Percentiles rank a stretch among this genome's conserved stretches.
These are phyloP conservation scores for Forpus xanthops DNA, from an alignment of 2,797 vertebrate species.

Conservation along the genomic window DNA sequence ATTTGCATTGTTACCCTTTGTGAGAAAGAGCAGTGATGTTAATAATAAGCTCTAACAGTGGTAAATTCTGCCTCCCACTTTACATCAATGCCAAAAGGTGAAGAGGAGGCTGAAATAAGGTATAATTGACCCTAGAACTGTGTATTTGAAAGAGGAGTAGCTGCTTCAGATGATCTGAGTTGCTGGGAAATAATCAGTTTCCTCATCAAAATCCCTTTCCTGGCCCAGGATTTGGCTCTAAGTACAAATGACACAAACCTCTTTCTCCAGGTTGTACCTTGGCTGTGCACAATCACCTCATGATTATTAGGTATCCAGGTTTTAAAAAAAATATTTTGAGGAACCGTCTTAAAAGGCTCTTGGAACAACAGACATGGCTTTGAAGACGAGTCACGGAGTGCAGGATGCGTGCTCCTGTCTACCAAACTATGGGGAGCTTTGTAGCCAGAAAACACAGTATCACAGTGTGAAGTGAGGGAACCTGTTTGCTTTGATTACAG, in stretches of 20 bases:
- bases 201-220: background rate
- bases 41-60: background rate
- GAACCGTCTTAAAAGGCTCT: constrained; percentile 30
- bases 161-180: background rate
- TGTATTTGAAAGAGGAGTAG: background rate
- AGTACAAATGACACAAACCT: background rate
- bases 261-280: background rate
- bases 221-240: background rate
- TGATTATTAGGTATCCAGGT: background rate
- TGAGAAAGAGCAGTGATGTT: background rate
- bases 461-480: background rate
- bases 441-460: background rate
- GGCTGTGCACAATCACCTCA: background rate
- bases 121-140: background rate
- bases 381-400: background rate
- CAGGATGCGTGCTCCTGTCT: background rate
- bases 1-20: background rate
- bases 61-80: constrained; percentile 26
- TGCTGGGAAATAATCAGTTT: background rate
- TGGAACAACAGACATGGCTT: constrained; percentile 4
- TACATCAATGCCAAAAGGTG: background rate
- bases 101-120: background rate
- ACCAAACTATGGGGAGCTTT: background rate
- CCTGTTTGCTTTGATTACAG: constrained; percentile 6
- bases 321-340: background rate